Evolutionary conservation across 92 coral and sea anemone species (phyloP).

Genomic region (Palythoa caribaeorum): DNA sequence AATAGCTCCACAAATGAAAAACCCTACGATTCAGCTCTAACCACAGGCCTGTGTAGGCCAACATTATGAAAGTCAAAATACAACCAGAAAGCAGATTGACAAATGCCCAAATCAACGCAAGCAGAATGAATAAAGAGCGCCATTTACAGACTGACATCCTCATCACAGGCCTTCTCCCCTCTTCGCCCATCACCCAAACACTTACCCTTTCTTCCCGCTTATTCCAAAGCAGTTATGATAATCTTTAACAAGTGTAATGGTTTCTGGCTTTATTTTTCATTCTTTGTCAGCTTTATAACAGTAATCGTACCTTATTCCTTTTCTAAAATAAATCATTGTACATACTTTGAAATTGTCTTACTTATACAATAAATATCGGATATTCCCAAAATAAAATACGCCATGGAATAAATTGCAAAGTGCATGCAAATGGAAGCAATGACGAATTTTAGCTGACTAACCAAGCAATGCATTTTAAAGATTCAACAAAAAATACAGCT

Average conservation of each 20-base stretch:
- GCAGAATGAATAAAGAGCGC: no score
- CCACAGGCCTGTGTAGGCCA: no score
- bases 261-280: not conserved
- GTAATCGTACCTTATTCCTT: not conserved
- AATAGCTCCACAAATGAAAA: no score
- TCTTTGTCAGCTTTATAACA: not conserved
- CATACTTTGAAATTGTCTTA: not conserved
- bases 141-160: no score
- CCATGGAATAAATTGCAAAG: not conserved
- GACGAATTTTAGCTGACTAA: not conserved
- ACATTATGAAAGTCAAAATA: no score
- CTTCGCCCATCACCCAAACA: not conserved
- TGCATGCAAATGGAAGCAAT: not conserved
- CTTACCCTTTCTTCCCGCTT: not conserved
- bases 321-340: conserved; percentile 44
- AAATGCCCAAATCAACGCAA: no score
- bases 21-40: no score
- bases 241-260: not conserved
- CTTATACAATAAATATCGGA: conserved; percentile 28
- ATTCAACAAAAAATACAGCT: not conserved
- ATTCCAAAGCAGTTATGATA: not conserved
- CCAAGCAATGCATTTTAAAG: not conserved
- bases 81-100: no score
- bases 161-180: not conserved
- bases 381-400: conserved; percentile 34